phyloP scores from a whole-genome alignment of 2,888 invertebrate species.

The Patella ulyssiponensis region DNA sequence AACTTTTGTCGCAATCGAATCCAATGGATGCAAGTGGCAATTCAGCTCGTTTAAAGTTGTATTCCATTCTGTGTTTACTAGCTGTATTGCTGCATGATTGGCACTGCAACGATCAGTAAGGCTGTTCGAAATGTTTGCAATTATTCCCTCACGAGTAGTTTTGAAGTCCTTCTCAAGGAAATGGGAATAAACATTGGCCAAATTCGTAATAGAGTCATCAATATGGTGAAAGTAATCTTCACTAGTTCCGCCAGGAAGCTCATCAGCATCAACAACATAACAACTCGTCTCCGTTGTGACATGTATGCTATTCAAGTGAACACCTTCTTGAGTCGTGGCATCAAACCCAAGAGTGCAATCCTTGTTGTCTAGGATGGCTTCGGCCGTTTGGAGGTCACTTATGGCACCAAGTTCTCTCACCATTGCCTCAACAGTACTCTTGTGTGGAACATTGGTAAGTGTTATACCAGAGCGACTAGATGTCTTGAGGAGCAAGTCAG shows the following conservation, averaged over 20 bases:
- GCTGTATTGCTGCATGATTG: conserved; percentile 29
- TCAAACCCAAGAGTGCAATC: conserved; percentile 37
- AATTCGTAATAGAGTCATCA: conserved; percentile 21
- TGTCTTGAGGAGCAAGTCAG: not conserved
- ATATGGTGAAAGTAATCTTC: conserved; percentile 32
- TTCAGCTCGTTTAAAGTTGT: conserved; percentile 33
- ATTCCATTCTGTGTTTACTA: conserved; percentile 23
- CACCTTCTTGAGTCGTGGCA: not conserved
- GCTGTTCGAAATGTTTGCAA: conserved; percentile 30
- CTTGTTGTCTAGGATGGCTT: conserved; percentile 15
- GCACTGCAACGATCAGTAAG: conserved; percentile 34
- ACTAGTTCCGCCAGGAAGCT: conserved; percentile 35
- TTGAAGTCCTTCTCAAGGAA: conserved; percentile 22
- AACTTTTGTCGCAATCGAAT: conserved; percentile 27
- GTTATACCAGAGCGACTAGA: not conserved
- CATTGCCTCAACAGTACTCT: conserved; percentile 22
- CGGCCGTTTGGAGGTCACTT: conserved; percentile 25
- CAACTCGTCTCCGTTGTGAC: conserved; percentile 30
- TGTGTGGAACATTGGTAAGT: not conserved
- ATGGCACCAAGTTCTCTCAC: conserved; percentile 9
- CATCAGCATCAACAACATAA: conserved; percentile 28
- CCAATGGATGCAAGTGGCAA: conserved; percentile 37
- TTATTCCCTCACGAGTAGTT: conserved; percentile 12
- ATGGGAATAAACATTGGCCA: conserved; percentile 21
- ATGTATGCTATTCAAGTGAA: conserved; percentile 36